Base-by-base conservation (phyloP, 2,797 vertebrate species). In the Decapterus maruadsi region DNA sequence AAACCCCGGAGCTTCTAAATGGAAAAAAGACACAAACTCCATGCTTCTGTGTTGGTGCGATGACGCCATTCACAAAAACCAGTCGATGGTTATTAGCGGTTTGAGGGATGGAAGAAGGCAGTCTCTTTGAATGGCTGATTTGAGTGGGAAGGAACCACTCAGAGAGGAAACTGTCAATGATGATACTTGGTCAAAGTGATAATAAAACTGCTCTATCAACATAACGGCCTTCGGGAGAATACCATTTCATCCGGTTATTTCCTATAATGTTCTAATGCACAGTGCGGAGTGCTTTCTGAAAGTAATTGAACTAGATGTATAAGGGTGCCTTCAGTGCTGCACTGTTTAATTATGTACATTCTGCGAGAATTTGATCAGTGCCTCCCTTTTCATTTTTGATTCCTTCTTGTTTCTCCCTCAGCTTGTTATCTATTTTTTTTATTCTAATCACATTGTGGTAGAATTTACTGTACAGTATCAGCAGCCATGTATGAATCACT, bases 401-500 rank as follows among this genome's bases (percentile, higher is more conserved):
- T 68, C 45, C 45, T 26, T 61, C 68, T 68, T 57, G 57, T 79
- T 69, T 72, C 61, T 66, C 72, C 54, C 61, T 31, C 0, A 4
- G 64, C 76, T 78, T 57, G 61, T 78, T 59, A 74, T 82, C 67
- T 79, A 36, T 71, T 77, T 73, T 77, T 73, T 73, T 51, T 54
- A 77, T 59, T 58, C 34, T 22, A 34, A 57, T 75, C 60, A 29
- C 50, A 62, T 22, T 0, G 36, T 50, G 50, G 36, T 16, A 13
- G 17, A 51, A 40, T 46, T 78, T 43, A 45, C 51, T 42, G 19
- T 34, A 66, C 53, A 45, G 48, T n/a, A n/a, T n/a, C n/a, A n/a
- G n/a, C n/a, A n/a, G n/a, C n/a, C n/a, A n/a, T n/a, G n/a, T n/a
- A n/a, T n/a, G n/a, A n/a, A n/a, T n/a, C n/a, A n/a, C n/a, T n/a